phyloP scores from a whole-genome alignment of 1,140 invertebrate genomes.

The Drosophila aff. region DNA sequence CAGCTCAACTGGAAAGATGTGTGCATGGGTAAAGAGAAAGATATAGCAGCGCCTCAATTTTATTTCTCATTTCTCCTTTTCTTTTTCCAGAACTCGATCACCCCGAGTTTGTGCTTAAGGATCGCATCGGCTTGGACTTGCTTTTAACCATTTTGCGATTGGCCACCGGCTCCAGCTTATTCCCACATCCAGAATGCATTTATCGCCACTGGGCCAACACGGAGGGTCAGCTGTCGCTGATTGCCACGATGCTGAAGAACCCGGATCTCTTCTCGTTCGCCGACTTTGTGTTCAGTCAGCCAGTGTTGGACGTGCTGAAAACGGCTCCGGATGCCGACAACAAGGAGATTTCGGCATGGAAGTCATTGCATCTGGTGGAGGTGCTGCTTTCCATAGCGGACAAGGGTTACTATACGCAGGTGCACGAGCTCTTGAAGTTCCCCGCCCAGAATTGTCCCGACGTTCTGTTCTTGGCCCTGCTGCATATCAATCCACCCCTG shows the following conservation, averaged over 20 bases:
- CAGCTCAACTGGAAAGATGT: conserved; percentile 97
- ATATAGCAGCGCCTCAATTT: background rate
- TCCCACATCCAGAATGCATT: conserved; percentile 93
- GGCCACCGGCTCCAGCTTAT: conserved; percentile 92
- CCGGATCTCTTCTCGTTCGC: conserved; percentile 97
- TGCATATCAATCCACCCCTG: conserved; percentile 93
- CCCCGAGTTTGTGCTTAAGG: conserved; percentile 94
- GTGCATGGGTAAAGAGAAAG: conserved; percentile 87
- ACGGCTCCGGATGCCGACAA: conserved; percentile 96
- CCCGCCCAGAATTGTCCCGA: conserved; percentile 97
- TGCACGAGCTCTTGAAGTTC: conserved; percentile 96
- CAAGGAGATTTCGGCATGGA: conserved; percentile 96
- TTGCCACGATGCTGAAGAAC: conserved; percentile 94
- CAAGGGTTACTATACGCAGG: conserved; percentile 91
- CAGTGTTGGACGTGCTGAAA: conserved; percentile 95
- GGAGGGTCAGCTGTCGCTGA: conserved; percentile 95
- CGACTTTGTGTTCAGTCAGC: conserved; percentile 94
- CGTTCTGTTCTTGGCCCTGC: conserved; percentile 93
- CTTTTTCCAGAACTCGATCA: conserved; percentile 88
- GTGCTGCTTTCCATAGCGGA: conserved; percentile 94
- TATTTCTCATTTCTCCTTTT: background rate
- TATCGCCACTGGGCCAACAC: conserved; percentile 96
- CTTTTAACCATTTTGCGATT: conserved; percentile 92
- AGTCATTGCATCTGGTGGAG: conserved; percentile 96
- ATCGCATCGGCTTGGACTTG: conserved; percentile 92